Percentiles rank a stretch among this genome's conserved stretches.
These are phyloP conservation scores for Drosophila mayaguana DNA, from an alignment of 2,888 invertebrate species.

Conservation along the genomic window DNA sequence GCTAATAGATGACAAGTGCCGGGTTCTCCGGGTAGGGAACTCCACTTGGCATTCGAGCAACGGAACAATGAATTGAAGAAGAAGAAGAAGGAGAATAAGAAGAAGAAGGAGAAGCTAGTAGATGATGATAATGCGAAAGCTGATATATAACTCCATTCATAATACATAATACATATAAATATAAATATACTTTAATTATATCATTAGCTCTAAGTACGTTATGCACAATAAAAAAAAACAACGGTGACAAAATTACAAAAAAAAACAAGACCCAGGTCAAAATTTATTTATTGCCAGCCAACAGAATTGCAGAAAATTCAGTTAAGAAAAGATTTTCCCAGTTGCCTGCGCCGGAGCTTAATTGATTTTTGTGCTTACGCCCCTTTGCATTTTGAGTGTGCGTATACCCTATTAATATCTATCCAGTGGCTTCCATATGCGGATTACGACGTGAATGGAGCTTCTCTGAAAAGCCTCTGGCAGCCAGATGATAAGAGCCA, in stretches of 20 bases:
- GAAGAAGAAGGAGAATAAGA: neutral
- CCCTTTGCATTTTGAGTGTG: constrained; percentile 15
- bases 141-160: constrained; percentile 69
- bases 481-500: constrained; percentile 37
- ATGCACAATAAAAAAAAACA: constrained; percentile 84
- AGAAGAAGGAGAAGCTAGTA: constrained; percentile 22
- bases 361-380: constrained; percentile 33
- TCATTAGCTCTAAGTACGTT: constrained; percentile 82
- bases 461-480: constrained; percentile 20
- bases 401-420: constrained; percentile 22
- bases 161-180: constrained; percentile 71
- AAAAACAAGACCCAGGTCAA: constrained; percentile 63
- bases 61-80: constrained; percentile 22
- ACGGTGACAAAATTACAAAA: constrained; percentile 85
- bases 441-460: constrained; percentile 37
- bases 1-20: constrained; percentile 70
- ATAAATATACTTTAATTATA: constrained; percentile 79
- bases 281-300: neutral
- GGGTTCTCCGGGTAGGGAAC: constrained; percentile 66
- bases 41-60: constrained; percentile 61
- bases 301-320: neutral
- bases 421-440: constrained; percentile 7
- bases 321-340: neutral
- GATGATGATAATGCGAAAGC: constrained; percentile 62
- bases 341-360: constrained; percentile 4